Conservation (phyloP, 2,888 invertebrate species). For the Iselma pallidipennis region DNA sequence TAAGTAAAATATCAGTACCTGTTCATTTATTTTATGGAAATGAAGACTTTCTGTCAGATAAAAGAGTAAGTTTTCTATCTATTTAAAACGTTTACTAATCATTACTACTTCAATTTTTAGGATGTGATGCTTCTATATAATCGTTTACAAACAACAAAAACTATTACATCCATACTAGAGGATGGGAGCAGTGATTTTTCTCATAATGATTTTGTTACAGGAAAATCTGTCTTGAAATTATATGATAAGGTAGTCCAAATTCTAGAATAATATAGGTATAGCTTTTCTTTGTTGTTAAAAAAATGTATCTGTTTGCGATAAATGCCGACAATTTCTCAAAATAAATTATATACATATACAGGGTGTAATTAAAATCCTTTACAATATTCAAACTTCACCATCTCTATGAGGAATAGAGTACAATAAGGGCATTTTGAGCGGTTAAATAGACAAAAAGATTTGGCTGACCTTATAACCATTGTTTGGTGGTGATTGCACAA, state of each 20-base stretch:
- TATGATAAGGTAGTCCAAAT: constrained; percentile 12
- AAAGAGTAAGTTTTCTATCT: constrained; percentile 53
- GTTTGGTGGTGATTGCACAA: no score
- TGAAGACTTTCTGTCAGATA: constrained; percentile 71
- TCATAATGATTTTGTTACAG: constrained; percentile 26
- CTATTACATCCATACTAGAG: not conserved
- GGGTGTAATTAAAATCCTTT: no score
- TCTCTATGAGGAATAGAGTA: no score
- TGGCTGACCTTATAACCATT: no score
- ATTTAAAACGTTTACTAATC: not conserved
- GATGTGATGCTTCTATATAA: constrained; percentile 25
- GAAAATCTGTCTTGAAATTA: constrained; percentile 15
- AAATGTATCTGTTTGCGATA: no score
- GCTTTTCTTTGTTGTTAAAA: not conserved
- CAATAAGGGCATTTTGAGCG: no score
- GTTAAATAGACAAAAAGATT: no score
- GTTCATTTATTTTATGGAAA: constrained; percentile 67
- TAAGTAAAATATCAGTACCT: constrained; percentile 62
- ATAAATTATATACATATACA: no score
- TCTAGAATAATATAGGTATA: not conserved
- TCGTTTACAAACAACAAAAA: constrained; percentile 21
- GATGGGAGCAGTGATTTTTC: constrained; percentile 18
- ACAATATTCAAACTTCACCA: no score
- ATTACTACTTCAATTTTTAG: constrained; percentile 14
- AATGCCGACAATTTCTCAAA: no score